phyloP scores from a whole-genome alignment of 2,888 invertebrate species.

The Brachyopa scutellaris region DNA sequence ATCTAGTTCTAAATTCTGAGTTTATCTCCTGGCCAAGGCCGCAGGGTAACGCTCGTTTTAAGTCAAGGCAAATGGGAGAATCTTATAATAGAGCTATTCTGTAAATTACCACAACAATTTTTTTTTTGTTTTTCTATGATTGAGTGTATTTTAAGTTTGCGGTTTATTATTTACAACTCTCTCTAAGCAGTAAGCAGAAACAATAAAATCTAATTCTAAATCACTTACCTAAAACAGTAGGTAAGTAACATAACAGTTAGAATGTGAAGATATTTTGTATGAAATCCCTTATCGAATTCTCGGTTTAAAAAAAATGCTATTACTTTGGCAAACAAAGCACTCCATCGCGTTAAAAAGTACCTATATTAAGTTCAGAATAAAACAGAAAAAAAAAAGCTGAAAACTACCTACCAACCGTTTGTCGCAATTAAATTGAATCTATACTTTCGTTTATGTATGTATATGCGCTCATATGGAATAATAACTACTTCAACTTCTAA shows the following conservation, averaged over 20 bases:
- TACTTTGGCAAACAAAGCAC: constrained; percentile 14
- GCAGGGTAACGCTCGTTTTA: too few relatives aligned
- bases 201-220: constrained; percentile 28
- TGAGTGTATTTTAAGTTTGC: too few relatives aligned
- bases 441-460: constrained; percentile 21
- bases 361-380: constrained; percentile 1
- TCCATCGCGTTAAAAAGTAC: not conserved
- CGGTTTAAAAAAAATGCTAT: not conserved
- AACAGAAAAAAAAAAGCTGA: not conserved
- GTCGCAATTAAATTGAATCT: constrained; percentile 11
- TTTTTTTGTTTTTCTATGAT: too few relatives aligned
- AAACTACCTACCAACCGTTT: constrained; percentile 1
- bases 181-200: too few relatives aligned
- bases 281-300: not conserved
- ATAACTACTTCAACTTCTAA: constrained; percentile 55
- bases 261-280: not conserved
- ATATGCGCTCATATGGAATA: constrained; percentile 12
- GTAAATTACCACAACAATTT: too few relatives aligned
- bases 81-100: too few relatives aligned
- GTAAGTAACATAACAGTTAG: not conserved
- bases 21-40: too few relatives aligned
- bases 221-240: constrained; percentile 25
- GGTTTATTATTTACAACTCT: too few relatives aligned
- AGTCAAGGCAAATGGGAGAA: too few relatives aligned
- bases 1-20: too few relatives aligned